These are phyloP conservation scores for Volucella bombylans DNA, from an alignment of 2,888 invertebrate species.

Conservation along the genomic window DNA sequence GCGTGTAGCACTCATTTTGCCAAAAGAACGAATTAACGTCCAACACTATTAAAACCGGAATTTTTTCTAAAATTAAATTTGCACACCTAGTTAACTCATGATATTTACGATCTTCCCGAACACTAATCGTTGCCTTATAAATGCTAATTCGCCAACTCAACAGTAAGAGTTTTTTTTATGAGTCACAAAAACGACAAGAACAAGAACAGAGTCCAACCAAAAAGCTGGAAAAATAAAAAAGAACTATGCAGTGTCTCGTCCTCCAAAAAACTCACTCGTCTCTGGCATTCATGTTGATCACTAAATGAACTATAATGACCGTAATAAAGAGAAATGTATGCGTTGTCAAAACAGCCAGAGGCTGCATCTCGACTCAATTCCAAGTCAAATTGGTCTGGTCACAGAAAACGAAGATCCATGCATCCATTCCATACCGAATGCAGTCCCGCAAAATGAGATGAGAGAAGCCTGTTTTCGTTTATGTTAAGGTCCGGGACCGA, in stretches of 20 bases:
- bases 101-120: slow-evolving; percentile 61
- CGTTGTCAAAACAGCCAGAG: slow-evolving; percentile 74
- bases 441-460: slow-evolving; percentile 44
- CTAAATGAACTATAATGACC: slow-evolving; percentile 74
- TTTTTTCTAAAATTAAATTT: slow-evolving; percentile 48
- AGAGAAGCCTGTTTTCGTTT: slow-evolving; percentile 35
- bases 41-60: too few species aligned
- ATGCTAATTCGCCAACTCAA: slow-evolving; percentile 70
- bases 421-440: slow-evolving; percentile 32
- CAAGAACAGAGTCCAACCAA: slow-evolving; percentile 1
- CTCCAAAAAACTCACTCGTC: slow-evolving; percentile 50
- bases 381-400: slow-evolving; percentile 41
- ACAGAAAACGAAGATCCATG: slow-evolving; percentile 28
- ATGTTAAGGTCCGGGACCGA: slow-evolving; percentile 35
- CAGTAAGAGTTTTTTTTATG: slow-evolving; percentile 45
- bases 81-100: slow-evolving; percentile 69
- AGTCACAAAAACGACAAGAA: neutral
- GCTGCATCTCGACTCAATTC: slow-evolving; percentile 65
- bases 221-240: neutral
- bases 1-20: too few species aligned
- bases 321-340: slow-evolving; percentile 73
- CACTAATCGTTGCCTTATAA: slow-evolving; percentile 69
- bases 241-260: slow-evolving; percentile 31
- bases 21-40: too few species aligned
- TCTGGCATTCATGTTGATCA: slow-evolving; percentile 71